phyloP scores from a whole-genome alignment of 1,140 invertebrate species.

The Babylonia areolata region DNA sequence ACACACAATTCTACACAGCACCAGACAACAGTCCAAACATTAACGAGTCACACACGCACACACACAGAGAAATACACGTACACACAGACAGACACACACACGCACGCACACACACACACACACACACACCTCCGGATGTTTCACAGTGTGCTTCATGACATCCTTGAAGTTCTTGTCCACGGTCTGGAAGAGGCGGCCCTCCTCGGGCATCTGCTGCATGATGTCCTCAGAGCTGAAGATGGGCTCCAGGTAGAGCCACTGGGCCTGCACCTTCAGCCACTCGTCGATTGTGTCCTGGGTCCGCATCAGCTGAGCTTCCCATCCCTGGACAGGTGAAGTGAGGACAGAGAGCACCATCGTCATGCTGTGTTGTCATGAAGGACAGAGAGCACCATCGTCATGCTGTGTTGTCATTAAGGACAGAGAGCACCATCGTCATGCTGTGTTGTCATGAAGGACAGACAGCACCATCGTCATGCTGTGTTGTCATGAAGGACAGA shows the following conservation, averaged over 20 bases:
- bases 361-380: no score
- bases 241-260: constrained; percentile 77
- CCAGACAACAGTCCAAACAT: no score
- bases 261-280: constrained; percentile 79
- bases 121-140: constrained; percentile 71
- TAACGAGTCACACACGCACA: no score
- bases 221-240: constrained; percentile 78
- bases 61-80: not conserved
- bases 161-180: constrained; percentile 77
- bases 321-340: constrained; percentile 64
- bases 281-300: constrained; percentile 78
- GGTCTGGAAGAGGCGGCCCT: constrained; percentile 74
- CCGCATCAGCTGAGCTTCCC: constrained; percentile 74
- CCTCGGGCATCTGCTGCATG: constrained; percentile 78
- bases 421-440: no score
- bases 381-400: no score
- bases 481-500: no score
- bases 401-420: no score
- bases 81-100: not conserved
- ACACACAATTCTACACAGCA: no score
- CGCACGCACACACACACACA: not conserved
- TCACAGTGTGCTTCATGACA: constrained; percentile 74
- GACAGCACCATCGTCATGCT: no score
- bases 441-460: no score
- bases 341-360: not conserved